Conservation (phyloP, 2,113 vertebrate genomes). For the Lagenorhynchus albirostris region DNA sequence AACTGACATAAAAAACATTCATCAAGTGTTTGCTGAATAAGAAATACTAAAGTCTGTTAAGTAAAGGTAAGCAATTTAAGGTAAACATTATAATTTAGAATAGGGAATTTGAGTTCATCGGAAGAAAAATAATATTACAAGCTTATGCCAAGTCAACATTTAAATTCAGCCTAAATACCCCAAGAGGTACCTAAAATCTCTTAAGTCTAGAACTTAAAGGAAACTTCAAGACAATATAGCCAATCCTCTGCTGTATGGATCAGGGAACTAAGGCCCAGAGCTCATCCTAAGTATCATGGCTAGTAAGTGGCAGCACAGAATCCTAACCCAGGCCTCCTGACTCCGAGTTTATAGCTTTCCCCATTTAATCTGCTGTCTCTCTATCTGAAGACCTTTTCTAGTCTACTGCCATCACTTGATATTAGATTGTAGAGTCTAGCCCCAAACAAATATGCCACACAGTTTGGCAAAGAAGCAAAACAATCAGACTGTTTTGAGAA, state of each 20-base stretch:
- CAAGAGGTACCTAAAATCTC: background rate
- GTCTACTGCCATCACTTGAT: background rate
- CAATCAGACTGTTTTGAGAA: slow-evolving; percentile 31
- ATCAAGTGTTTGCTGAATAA: background rate
- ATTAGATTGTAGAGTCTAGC: background rate
- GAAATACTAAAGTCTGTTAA: background rate
- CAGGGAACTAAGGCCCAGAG: background rate
- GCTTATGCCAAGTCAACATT: background rate
- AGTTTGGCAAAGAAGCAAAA: background rate
- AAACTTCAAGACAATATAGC: background rate
- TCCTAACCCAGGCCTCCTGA: background rate
- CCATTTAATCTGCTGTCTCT: background rate
- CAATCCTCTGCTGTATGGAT: background rate
- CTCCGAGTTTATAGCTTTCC: background rate
- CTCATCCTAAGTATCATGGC: background rate
- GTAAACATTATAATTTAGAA: background rate
- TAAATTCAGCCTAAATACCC: background rate
- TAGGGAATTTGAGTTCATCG: background rate
- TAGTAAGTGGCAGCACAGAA: background rate
- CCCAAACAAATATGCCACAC: background rate
- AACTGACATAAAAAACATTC: background rate
- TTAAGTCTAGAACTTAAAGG: background rate
- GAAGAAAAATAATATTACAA: background rate
- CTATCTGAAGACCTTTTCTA: background rate
- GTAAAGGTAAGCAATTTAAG: background rate